Evolutionary conservation across 2,113 vertebrate species (phyloP).

Genomic region (Oreotragus oreotragus): DNA sequence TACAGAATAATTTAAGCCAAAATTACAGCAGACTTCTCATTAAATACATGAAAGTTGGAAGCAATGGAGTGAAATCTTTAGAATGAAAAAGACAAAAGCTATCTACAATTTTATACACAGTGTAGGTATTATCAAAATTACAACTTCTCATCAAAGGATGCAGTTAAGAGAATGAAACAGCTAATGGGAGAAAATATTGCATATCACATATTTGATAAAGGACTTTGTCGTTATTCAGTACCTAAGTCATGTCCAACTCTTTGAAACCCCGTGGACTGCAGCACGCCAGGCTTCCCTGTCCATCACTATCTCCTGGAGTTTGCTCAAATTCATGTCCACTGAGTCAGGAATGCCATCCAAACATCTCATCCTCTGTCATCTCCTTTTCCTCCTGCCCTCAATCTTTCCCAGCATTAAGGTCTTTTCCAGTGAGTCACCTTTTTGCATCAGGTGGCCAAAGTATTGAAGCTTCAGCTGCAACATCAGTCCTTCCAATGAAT

Average conservation of each 20-base stretch:
- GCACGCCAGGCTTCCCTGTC: background rate
- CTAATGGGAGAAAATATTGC: background rate
- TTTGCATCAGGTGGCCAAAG: background rate
- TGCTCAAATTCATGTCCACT: background rate
- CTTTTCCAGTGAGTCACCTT: background rate
- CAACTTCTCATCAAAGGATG: background rate
- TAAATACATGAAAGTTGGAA: background rate
- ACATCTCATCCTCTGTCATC: background rate
- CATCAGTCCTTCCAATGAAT: background rate
- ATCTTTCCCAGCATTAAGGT: background rate
- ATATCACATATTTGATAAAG: background rate
- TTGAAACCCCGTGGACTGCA: background rate
- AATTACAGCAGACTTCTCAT: background rate
- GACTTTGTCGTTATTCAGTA: background rate
- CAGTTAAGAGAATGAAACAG: background rate
- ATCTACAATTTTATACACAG: background rate
- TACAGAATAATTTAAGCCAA: background rate
- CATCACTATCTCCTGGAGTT: background rate
- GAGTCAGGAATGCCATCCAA: background rate
- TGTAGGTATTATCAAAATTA: background rate
- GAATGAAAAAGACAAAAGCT: background rate
- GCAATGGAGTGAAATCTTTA: background rate
- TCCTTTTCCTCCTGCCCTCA: background rate
- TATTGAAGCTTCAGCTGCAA: background rate
- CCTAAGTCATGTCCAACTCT: background rate